Evolutionary conservation across 2,113 vertebrate species (phyloP), one percentile per base, ranked within the genome.

Genomic region (Lanius collurio): DNA sequence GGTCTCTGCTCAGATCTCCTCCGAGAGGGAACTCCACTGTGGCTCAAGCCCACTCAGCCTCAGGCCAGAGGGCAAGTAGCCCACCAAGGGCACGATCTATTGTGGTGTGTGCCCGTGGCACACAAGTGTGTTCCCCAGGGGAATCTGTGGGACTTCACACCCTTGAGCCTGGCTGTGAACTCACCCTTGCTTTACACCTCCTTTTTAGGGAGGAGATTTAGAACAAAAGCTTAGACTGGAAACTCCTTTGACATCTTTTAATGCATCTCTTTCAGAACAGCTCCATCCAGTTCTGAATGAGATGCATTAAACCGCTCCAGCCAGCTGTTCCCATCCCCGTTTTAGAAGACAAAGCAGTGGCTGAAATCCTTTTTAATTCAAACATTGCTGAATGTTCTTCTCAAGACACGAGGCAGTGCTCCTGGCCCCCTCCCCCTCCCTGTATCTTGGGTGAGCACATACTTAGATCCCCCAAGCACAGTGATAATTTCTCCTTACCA

Each of bases 401-500:
- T 87, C 80, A 79, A 94, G 91, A 87, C 73, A 75, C 1, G 6
- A 91, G 71, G 76, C 90, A 93, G 64, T 0, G n/a, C 81, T 83
- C 69, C 55, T 21, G 39, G 82, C 28, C 69, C 93, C 67, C 37
- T 83, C 79, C 87, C 78, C 59, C 68, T 53, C 59, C 42, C 35
- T 12, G 1, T 94, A 83, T 95, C 93, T 93, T 94, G 91, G 89
- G 79, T 87, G 91, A 96, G 83, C 86, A 74, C 91, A 96, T 95
- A 94, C 96, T 96, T 96, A 95, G 97, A 96, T 98, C 95, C 98
- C 97, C 94, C 96, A 97, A 97, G 97, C 97, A 95, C 49, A 94
- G 97, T 96, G 97, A 96, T 98, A 96, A 98, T 98, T 97, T 95
- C 96, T 97, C 95, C 95, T 97, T 97, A 95, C 97, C 97, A 97